Base-by-base conservation (phyloP, 2,797 vertebrate genomes). In the Acipenser oxyrinchus region DNA sequence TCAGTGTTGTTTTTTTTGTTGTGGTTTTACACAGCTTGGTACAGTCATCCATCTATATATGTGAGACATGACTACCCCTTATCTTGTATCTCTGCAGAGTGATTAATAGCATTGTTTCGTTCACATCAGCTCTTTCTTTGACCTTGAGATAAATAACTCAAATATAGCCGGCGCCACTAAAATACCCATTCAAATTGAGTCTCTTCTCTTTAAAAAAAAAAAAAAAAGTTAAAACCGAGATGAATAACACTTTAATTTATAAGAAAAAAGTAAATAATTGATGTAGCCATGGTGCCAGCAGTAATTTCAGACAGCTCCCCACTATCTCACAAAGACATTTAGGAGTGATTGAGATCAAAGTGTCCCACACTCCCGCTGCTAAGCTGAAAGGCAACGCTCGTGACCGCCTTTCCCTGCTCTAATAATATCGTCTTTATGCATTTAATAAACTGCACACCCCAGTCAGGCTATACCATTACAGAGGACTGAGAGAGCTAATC, bases 301-400 rank as follows among this genome's bases (percentile, higher is more conserved):
- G 87, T 87, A 89, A 90, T 84, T 89, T 85, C 84, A 83, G 81
- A 37, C 78, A 77, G 84, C 80, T 81, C 83, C 83, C 75, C 80
- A 87, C 83, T 84, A 83, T 87, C 88, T 88, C 86, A 90, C 86
- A 84, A 88, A 91, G 89, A 89, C 89, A 91, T 92, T 92, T 92
- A 91, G 89, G 87, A 88, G 87, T 88, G 80, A 92, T 92, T 88
- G 88, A 93, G 92, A 94, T 93, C 90, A 94, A 94, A 95, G 93
- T 85, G 75, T 77, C 78, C 74, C 68, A 85, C 83, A 83, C 85
- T 84, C 91, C 91, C 73, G 86, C 91, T 89, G 92, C 76, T 87
- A 73, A 83, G 85, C 88, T 91, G 89, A 91, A 92, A 93, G 90
- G 87, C 85, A 87, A 87, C 87, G 82, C 84, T 84, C 82, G 73